A percentile compares a stretch with the other conserved stretches of the same genome.
phyloP scores from a whole-genome alignment of 2,113 vertebrate species.

The Phalacrocorax brasilianus region DNA sequence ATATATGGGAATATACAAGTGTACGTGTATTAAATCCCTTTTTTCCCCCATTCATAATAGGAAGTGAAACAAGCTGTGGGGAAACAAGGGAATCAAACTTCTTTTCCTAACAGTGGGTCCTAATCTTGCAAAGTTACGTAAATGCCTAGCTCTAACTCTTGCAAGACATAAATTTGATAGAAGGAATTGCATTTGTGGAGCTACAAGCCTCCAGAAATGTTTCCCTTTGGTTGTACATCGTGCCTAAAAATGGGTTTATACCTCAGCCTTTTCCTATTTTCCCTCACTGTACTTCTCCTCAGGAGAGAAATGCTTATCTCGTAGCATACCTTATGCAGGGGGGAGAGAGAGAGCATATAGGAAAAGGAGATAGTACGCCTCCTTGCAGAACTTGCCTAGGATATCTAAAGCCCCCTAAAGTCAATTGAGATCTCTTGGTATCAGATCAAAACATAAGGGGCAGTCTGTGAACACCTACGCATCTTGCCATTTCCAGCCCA shows the following conservation, averaged over 20 bases:
- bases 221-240: not conserved
- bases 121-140: not conserved
- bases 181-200: not conserved
- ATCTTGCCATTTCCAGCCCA: not conserved
- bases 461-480: not conserved
- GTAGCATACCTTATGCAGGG: not conserved
- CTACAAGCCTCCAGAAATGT: not conserved
- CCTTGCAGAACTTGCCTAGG: not conserved
- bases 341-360: not conserved
- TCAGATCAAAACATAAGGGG: not conserved
- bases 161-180: not conserved
- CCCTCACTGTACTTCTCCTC: not conserved
- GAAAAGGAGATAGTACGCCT: not conserved
- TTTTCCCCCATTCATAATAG: not conserved
- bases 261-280: not conserved
- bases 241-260: not conserved
- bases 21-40: accelerated
- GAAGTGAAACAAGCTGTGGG: not conserved
- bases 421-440: not conserved
- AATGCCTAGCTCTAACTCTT: not conserved
- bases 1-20: not conserved
- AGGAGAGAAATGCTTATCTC: not conserved
- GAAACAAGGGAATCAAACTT: not conserved
- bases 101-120: not conserved
- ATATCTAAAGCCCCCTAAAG: not conserved